These are phyloP conservation scores for Scaptomyza reducta DNA, from an alignment of 2,888 invertebrate genomes.

Conservation along the genomic window DNA sequence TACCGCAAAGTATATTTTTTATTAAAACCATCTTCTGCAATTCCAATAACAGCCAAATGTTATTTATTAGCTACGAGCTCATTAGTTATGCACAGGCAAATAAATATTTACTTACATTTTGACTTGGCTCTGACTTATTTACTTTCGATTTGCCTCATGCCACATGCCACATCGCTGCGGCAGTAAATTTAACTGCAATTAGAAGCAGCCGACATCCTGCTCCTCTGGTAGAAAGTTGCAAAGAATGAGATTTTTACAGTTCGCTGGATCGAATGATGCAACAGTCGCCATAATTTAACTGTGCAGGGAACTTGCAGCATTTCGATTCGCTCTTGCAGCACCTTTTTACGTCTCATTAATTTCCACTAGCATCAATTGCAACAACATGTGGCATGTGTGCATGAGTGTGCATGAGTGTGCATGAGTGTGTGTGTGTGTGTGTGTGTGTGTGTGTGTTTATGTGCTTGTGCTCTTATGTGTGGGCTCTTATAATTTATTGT, in stretches of 20 bases:
- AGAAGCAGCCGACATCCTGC: conserved; percentile 16
- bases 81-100: conserved; percentile 3
- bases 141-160: conserved; percentile 8
- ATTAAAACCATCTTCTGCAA: background rate
- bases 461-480: conserved; percentile 13
- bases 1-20: background rate
- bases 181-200: conserved; percentile 17
- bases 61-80: conserved; percentile 15
- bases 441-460: conserved; percentile 19
- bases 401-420: conserved; percentile 11
- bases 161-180: conserved; percentile 5
- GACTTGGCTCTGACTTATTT: conserved; percentile 4
- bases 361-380: conserved; percentile 48
- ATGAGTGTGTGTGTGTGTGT: conserved; percentile 8
- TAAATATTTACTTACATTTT: conserved; percentile 26
- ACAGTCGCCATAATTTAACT: conserved; percentile 47
- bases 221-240: conserved; percentile 4
- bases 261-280: conserved; percentile 71
- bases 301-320: conserved; percentile 38
- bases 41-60: background rate
- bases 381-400: conserved; percentile 8
- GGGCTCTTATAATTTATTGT: conserved; percentile 71
- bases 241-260: conserved; percentile 53
- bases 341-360: conserved; percentile 75
- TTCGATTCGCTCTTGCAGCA: conserved; percentile 34